phyloP scores from a whole-genome alignment of 1,140 invertebrate species.

The Cydia pomonella region DNA sequence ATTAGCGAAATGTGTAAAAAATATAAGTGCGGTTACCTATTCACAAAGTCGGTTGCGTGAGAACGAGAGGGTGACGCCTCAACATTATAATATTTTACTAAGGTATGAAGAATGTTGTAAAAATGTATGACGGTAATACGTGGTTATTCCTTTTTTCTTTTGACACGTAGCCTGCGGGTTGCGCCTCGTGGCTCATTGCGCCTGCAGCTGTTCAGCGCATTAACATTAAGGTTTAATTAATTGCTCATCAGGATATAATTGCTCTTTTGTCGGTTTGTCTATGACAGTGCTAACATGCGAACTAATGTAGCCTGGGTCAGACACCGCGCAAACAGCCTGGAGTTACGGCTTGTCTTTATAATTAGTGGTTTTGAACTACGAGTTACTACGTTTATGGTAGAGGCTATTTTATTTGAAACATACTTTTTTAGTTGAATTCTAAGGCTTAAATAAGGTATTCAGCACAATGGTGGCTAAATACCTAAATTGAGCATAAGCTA shows the following conservation, averaged over 20 bases:
- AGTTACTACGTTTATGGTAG: not conserved
- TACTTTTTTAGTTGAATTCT: not conserved
- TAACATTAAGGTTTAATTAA: conserved; percentile 74
- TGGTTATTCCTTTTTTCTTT: not conserved
- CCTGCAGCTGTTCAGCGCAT: conserved; percentile 66
- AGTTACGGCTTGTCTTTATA: not conserved
- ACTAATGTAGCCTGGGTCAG: conserved; percentile 3
- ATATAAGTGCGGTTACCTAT: conserved; percentile 51
- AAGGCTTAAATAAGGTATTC: not conserved
- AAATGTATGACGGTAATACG: not conserved
- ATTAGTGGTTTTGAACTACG: conserved; percentile 30
- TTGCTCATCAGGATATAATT: conserved; percentile 64
- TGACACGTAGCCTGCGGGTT: not conserved
- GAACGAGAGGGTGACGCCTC: conserved; percentile 65
- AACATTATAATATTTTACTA: conserved; percentile 32
- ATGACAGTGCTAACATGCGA: conserved; percentile 19
- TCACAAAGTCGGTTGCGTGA: conserved; percentile 70
- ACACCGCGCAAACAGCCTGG: not conserved
- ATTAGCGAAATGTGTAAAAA: conserved; percentile 41
- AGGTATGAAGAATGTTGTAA: not conserved
- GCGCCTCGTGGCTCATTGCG: conserved; percentile 53
- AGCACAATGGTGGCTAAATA: no score
- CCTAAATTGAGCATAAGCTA: not conserved
- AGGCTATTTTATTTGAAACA: conserved; percentile 22
- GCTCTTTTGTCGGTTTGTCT: conserved; percentile 55